Conservation (phyloP, 2,113 vertebrate species). For the Lepus europaeus region DNA sequence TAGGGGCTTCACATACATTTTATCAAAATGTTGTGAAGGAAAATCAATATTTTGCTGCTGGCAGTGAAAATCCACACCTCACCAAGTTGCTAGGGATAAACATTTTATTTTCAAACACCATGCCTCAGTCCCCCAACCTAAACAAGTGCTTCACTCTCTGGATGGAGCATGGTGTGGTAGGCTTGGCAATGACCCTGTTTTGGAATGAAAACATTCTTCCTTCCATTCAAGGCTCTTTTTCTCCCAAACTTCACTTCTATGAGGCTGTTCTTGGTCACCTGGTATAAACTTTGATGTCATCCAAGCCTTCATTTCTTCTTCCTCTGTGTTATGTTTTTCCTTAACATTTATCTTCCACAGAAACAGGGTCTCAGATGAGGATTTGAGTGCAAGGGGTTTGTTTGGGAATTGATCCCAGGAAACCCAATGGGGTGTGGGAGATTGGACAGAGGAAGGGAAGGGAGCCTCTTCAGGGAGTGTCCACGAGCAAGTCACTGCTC, state of each 20-base stretch:
- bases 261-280: not conserved
- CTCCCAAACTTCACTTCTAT: not conserved
- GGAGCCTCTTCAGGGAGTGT: not conserved
- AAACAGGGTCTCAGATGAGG: not conserved
- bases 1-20: slow-evolving; percentile 22
- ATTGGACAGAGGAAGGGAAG: not conserved
- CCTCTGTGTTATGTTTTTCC: not conserved
- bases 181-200: not conserved
- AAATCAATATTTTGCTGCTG: slow-evolving; percentile 72
- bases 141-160: slow-evolving; percentile 31
- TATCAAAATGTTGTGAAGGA: slow-evolving; percentile 64
- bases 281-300: not conserved
- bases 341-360: not conserved
- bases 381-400: not conserved
- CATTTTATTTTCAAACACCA: slow-evolving; percentile 61
- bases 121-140: not conserved
- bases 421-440: not conserved
- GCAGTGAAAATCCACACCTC: slow-evolving; percentile 64
- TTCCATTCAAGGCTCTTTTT: not conserved
- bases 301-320: not conserved
- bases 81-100: slow-evolving; percentile 41
- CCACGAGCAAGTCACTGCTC: not conserved
- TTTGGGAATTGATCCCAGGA: not conserved
- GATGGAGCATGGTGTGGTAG: not conserved
- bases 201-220: not conserved